phyloP scores from a whole-genome alignment of 92 coral and sea anemone species.

The Phenganax subtilis region DNA sequence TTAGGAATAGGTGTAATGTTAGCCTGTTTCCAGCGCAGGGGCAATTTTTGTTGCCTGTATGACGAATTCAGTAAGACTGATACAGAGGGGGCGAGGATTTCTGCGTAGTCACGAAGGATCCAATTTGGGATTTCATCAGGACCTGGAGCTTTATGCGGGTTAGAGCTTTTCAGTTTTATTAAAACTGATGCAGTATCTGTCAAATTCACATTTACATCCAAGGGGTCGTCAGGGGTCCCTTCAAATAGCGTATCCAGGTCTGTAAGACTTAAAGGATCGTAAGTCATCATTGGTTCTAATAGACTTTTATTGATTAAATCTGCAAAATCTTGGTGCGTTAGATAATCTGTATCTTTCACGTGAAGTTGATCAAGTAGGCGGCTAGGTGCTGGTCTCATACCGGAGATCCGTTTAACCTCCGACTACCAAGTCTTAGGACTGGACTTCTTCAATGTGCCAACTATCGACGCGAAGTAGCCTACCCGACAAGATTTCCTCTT shows the following conservation, averaged over 20 bases:
- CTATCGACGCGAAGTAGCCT: neutral
- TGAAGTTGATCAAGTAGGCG: neutral
- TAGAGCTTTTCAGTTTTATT: neutral
- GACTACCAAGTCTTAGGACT: slow-evolving; percentile 17
- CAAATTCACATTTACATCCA: neutral
- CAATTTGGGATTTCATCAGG: slow-evolving; percentile 55
- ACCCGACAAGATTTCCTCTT: slow-evolving; percentile 15
- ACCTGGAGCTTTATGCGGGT: neutral
- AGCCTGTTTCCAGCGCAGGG: no score
- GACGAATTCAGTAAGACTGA: slow-evolving; percentile 42
- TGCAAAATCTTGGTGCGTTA: slow-evolving; percentile 24
- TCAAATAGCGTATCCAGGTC: neutral
- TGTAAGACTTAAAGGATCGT: neutral
- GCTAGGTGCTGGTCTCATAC: neutral
- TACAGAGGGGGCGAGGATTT: slow-evolving; percentile 53
- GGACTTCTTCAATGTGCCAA: neutral
- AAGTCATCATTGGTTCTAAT: slow-evolving; percentile 1
- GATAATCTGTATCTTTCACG: neutral
- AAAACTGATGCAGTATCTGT: neutral
- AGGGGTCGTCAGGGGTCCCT: slow-evolving; percentile 14
- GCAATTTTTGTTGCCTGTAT: no score
- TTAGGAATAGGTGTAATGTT: no score
- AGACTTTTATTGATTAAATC: neutral
- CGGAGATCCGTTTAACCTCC: slow-evolving; percentile 21
- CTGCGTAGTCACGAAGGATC: slow-evolving; percentile 51